These are phyloP conservation scores for Falco biarmicus DNA, from an alignment of 2,797 vertebrate genomes.

Conservation along the genomic window DNA sequence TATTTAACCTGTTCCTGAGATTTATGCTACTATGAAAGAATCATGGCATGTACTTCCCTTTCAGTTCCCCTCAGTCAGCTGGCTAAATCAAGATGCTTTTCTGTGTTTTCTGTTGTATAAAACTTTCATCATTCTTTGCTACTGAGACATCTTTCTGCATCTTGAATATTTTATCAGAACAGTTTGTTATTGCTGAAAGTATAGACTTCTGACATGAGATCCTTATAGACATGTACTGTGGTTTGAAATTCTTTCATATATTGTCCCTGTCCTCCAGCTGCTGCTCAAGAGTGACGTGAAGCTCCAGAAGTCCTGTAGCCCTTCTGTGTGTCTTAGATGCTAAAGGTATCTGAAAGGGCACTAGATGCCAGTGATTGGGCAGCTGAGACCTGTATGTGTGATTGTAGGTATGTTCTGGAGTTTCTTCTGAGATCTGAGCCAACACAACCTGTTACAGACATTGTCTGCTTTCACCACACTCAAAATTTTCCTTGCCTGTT, in stretches of 20 bases:
- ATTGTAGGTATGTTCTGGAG: background rate
- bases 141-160: background rate
- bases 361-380: background rate
- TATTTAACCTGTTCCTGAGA: background rate
- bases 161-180: background rate
- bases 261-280: background rate
- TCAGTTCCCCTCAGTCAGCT: background rate
- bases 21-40: background rate
- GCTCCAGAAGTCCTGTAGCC: background rate
- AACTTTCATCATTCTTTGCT: background rate
- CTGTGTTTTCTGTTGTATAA: background rate
- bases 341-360: background rate
- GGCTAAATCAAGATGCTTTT: background rate
- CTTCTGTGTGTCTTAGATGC: background rate
- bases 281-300: background rate
- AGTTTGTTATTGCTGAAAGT: background rate
- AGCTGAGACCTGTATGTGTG: background rate
- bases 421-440: background rate
- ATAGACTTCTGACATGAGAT: background rate
- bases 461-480: background rate
- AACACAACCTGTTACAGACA: background rate
- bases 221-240: background rate
- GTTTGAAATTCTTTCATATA: background rate
- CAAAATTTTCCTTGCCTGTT: background rate
- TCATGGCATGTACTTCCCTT: background rate